A percentile compares a stretch with the other conserved stretches of the same genome.
phyloP scores from a whole-genome alignment of 2,113 vertebrate species.

The Micronycteris hirsuta region DNA sequence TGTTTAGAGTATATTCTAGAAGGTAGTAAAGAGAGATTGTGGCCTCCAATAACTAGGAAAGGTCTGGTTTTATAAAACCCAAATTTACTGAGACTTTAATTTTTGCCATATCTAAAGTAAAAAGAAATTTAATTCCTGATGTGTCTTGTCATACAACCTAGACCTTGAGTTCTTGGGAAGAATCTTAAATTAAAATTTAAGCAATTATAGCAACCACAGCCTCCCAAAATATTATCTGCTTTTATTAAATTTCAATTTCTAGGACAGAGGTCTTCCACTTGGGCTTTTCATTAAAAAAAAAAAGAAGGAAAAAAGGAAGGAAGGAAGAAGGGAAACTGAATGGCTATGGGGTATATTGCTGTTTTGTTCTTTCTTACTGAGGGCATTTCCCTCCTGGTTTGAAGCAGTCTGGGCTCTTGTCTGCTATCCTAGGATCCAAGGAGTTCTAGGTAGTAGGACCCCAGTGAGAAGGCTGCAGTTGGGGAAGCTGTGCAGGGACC shows the following conservation, averaged over 20 bases:
- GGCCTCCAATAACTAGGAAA: slow-evolving; percentile 37
- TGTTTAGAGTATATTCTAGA: not conserved
- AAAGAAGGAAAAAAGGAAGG: not conserved
- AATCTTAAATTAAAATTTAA: slow-evolving; percentile 60
- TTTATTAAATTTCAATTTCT: slow-evolving; percentile 68
- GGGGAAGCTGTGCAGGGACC: not conserved
- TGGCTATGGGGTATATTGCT: not conserved
- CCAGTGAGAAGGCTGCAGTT: not conserved
- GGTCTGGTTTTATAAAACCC: slow-evolving; percentile 46
- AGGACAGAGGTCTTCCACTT: slow-evolving; percentile 49
- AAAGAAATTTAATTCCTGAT: slow-evolving; percentile 66
- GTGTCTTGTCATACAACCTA: slow-evolving; percentile 48
- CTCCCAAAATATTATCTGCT: slow-evolving; percentile 36
- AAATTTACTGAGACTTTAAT: slow-evolving; percentile 52
- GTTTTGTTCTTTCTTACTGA: not conserved
- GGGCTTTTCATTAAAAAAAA: slow-evolving; percentile 45
- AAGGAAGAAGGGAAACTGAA: not conserved
- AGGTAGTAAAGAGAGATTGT: not conserved
- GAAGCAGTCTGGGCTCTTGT: not conserved
- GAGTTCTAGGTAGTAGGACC: not conserved
- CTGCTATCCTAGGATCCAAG: not conserved
- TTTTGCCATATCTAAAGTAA: slow-evolving; percentile 47
- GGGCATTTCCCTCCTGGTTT: not conserved
- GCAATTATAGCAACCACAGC: slow-evolving; percentile 42
- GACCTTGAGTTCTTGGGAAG: slow-evolving; percentile 45